These are phyloP conservation scores for Pteromalus puparum DNA, from an alignment of 1,140 invertebrate genomes.

Conservation along the genomic window DNA sequence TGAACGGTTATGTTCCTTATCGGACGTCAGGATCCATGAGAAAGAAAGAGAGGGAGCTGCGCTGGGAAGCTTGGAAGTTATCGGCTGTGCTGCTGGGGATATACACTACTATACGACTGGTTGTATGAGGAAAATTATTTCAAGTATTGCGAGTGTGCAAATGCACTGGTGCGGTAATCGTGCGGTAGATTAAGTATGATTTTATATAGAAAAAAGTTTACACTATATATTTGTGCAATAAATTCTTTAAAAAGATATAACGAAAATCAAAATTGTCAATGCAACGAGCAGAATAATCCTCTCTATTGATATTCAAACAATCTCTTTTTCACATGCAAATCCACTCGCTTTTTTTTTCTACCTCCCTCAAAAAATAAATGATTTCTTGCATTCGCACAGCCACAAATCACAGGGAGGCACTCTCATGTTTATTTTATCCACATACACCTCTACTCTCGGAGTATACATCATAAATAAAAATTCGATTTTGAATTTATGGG, in stretches of 20 bases:
- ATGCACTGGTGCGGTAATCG: too few species aligned
- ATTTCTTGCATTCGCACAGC: background rate
- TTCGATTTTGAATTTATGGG: slow-evolving; percentile 1
- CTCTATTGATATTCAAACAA: background rate
- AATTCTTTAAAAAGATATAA: too few species aligned
- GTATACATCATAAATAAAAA: slow-evolving; percentile 1
- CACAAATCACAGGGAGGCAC: background rate
- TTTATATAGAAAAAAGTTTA: too few species aligned
- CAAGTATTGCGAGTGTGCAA: too few species aligned
- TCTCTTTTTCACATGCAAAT: background rate
- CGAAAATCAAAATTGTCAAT: too few species aligned
- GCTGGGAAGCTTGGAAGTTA: too few species aligned
- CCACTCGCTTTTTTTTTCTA: background rate
- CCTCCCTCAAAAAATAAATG: background rate
- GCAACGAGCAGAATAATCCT: too few species aligned
- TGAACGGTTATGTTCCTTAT: slow-evolving; percentile 24
- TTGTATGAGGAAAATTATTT: too few species aligned
- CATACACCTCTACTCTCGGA: background rate
- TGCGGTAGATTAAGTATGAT: too few species aligned
- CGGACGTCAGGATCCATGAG: background rate
- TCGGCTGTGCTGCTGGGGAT: too few species aligned
- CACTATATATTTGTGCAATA: too few species aligned
- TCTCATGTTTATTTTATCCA: background rate
- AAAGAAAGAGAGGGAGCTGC: background rate
- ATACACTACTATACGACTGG: too few species aligned